Evolutionary conservation across 2,888 invertebrate species (phyloP).

Genomic region (Tetragonisca angustula): DNA sequence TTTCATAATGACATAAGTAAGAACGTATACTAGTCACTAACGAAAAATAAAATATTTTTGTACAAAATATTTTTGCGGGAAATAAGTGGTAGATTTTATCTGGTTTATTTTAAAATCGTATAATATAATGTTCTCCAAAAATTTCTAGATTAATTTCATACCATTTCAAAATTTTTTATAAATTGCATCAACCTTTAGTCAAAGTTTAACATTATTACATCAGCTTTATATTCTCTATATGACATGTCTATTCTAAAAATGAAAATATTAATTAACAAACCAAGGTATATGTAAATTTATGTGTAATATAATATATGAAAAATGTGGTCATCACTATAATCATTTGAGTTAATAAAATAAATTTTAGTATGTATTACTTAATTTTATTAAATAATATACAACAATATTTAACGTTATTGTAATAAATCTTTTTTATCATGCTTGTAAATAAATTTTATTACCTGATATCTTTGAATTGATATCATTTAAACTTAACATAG

Average conservation of each 20-base stretch:
- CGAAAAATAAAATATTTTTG: not conserved
- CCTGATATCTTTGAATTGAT: not conserved
- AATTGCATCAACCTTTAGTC: not conserved
- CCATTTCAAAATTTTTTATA: not conserved
- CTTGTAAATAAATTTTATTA: too few relatives aligned
- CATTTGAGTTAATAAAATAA: too few relatives aligned
- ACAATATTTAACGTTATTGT: not conserved
- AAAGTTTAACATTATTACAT: not conserved
- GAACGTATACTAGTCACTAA: not conserved
- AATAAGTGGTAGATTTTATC: not conserved
- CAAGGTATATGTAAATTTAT: not conserved
- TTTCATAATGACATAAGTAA: not conserved
- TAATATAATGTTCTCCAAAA: not conserved
- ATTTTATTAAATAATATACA: not conserved
- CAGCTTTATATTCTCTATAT: not conserved
- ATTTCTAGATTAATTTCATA: not conserved
- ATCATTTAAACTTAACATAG: not conserved
- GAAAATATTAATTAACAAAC: not conserved
- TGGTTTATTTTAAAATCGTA: not conserved
- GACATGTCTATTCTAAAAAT: not conserved
- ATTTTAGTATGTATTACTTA: too few relatives aligned
- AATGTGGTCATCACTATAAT: too few relatives aligned
- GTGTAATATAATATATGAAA: not conserved
- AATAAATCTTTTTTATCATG: not conserved
- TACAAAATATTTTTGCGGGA: not conserved